These are phyloP conservation scores for Tichodroma muraria DNA, from an alignment of 2,113 vertebrate genomes.

Conservation along the genomic window DNA sequence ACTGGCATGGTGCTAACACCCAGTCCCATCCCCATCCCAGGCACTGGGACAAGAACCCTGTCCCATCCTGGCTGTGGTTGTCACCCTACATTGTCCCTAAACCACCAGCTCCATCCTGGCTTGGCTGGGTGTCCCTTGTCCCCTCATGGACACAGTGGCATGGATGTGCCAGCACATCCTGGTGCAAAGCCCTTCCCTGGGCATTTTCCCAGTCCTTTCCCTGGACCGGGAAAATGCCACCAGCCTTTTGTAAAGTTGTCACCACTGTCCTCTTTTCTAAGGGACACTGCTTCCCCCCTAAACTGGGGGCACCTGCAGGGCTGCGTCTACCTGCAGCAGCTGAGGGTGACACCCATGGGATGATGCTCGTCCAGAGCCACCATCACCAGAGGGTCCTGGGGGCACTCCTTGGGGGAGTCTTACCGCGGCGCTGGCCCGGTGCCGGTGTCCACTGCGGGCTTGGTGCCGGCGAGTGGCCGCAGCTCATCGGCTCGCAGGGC, in stretches of 20 bases:
- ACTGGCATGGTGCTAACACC: fast-evolving
- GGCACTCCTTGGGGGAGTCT: background rate
- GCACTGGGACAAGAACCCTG: background rate
- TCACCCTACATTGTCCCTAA: background rate
- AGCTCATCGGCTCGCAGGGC: conserved; percentile 85
- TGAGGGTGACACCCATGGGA: background rate
- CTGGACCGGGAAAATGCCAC: background rate
- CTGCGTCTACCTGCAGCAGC: background rate
- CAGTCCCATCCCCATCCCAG: background rate
- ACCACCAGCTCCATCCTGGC: background rate
- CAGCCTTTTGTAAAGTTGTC: background rate
- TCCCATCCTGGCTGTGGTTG: background rate
- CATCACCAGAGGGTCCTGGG: fast-evolving
- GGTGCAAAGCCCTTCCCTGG: background rate
- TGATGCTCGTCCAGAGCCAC: fast-evolving
- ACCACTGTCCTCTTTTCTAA: background rate
- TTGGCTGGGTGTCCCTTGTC: background rate
- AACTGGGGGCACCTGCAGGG: background rate
- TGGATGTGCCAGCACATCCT: background rate
- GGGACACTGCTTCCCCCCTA: background rate
- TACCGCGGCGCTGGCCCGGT: conserved; percentile 78
- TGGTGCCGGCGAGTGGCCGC: conserved; percentile 68
- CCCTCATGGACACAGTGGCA: background rate
- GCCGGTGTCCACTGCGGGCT: conserved; percentile 42
- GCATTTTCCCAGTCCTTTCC: background rate